Evolutionary conservation across 2,113 vertebrate species (phyloP).

Genomic region (Thalassoma bifasciatum): DNA sequence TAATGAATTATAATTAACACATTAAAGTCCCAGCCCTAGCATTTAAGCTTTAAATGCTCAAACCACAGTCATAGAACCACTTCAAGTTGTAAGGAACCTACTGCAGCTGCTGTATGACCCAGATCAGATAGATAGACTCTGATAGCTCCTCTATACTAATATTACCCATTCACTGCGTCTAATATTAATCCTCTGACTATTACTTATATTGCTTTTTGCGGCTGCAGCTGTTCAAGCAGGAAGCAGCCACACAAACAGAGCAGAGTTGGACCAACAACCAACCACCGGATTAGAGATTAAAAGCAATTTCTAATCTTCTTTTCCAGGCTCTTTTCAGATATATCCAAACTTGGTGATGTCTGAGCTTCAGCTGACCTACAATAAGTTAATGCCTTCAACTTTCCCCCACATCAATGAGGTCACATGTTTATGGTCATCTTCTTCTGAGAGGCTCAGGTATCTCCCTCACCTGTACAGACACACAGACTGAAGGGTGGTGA

Average conservation of each 20-base stretch:
- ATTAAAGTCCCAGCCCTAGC: too few relatives aligned
- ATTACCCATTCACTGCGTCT: neutral
- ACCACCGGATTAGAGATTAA: conserved; percentile 58
- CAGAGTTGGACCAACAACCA: conserved; percentile 2
- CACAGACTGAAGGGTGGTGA: neutral
- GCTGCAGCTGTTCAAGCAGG: conserved; percentile 5
- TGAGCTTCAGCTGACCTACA: conserved; percentile 59
- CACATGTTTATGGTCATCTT: conserved; percentile 23
- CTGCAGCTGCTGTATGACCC: neutral
- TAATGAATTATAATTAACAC: too few relatives aligned
- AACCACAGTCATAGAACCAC: too few relatives aligned
- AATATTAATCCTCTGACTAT: neutral
- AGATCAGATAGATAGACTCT: too few relatives aligned
- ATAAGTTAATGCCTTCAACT: conserved; percentile 40
- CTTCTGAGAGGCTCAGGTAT: conserved; percentile 19
- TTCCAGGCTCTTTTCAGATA: conserved; percentile 25
- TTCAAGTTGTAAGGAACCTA: too few relatives aligned
- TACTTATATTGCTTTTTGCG: neutral
- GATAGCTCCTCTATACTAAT: too few relatives aligned
- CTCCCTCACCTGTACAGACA: neutral
- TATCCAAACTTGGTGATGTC: conserved; percentile 26
- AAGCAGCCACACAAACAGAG: conserved; percentile 2
- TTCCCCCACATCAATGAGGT: conserved; percentile 42
- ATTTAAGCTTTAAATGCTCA: too few relatives aligned
- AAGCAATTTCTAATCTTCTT: conserved; percentile 69